phyloP scores from a whole-genome alignment of 2,888 invertebrate species.

The Molorchus minor region DNA sequence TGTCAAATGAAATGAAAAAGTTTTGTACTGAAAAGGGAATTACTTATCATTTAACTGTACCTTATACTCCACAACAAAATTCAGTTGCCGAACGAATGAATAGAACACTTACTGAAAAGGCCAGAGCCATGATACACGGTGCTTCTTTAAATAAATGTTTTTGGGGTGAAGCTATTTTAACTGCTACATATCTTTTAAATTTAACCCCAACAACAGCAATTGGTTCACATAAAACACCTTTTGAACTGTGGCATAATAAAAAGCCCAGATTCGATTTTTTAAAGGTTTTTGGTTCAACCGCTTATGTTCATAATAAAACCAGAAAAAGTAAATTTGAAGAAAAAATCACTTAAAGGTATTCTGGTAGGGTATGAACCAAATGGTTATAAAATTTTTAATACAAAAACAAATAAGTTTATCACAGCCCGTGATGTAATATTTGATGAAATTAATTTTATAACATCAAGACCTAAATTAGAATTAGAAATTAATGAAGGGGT shows the following conservation, averaged over 20 bases:
- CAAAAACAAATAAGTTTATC: constrained; percentile 3
- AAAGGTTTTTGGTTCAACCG: constrained; percentile 6
- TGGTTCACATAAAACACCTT: neutral
- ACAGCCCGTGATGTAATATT: constrained; percentile 5
- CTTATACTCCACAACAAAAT: constrained; percentile 20
- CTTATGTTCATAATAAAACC: constrained; percentile 2
- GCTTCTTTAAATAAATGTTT: constrained; percentile 31
- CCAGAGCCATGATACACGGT: constrained; percentile 22
- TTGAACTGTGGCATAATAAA: constrained; percentile 10
- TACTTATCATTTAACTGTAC: constrained; percentile 17
- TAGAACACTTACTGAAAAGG: constrained; percentile 26
- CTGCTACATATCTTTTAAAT: constrained; percentile 32
- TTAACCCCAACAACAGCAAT: constrained; percentile 4
- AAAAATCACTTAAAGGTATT: constrained; percentile 15
- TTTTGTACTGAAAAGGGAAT: constrained; percentile 12
- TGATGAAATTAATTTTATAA: constrained; percentile 11
- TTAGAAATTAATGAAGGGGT: constrained; percentile 2
- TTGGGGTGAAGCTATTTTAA: constrained; percentile 47
- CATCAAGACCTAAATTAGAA: constrained; percentile 5
- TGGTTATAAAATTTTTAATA: constrained; percentile 10
- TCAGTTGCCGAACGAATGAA: constrained; percentile 22
- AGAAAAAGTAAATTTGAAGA: constrained; percentile 11
- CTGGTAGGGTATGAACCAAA: constrained; percentile 1
- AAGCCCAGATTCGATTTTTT: neutral
- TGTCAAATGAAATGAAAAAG: constrained; percentile 8